phyloP scores from a whole-genome alignment of 2,888 invertebrate genomes.

The Chrysolina haemoptera region DNA sequence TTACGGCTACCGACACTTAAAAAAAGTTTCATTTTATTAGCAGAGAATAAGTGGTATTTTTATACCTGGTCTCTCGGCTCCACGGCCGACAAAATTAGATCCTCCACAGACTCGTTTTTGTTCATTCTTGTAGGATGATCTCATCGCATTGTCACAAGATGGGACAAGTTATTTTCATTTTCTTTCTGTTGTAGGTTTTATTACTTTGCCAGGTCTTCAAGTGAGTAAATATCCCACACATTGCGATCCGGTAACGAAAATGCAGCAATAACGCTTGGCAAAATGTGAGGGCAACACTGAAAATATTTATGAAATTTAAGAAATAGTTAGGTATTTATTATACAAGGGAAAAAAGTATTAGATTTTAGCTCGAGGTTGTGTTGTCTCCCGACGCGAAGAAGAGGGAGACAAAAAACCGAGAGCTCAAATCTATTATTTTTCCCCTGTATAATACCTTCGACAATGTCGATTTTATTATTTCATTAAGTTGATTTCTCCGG shows the following conservation, averaged over 20 bases:
- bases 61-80: slow-evolving; percentile 16
- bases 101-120: background rate
- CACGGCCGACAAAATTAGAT: background rate
- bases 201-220: background rate
- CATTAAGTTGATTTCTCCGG: no score
- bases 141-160: slow-evolving; percentile 16
- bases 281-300: no score
- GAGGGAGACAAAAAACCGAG: no score
- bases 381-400: no score
- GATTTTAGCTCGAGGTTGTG: no score
- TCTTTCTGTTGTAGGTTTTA: background rate
- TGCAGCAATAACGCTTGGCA: background rate
- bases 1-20: slow-evolving; percentile 35
- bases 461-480: no score
- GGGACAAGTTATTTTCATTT: background rate
- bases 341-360: no score
- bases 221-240: background rate
- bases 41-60: slow-evolving; percentile 11
- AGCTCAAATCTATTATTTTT: no score
- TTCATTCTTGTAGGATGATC: background rate
- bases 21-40: slow-evolving; percentile 10
- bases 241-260: background rate
- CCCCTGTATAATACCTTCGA: no score
- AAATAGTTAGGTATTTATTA: no score
- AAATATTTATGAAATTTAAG: no score